phyloP scores from a whole-genome alignment of 2,797 vertebrate species.

The Gallirallus australis region DNA sequence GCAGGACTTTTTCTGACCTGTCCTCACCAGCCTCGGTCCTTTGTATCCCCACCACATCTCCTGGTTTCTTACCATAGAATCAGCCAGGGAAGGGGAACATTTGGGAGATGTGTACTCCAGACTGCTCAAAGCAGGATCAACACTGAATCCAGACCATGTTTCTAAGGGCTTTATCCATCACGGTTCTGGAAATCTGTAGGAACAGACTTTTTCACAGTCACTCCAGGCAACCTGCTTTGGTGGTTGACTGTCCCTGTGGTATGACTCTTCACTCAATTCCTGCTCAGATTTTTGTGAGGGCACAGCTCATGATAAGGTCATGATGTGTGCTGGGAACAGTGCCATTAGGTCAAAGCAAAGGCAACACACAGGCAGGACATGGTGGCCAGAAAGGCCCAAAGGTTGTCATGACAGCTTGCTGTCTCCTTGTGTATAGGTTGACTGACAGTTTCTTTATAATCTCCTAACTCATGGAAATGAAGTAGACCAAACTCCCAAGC shows the following conservation, averaged over 20 bases:
- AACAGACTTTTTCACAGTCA: background rate
- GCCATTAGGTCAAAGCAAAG: background rate
- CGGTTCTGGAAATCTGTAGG: background rate
- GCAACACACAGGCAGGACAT: accelerated
- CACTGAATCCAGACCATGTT: background rate
- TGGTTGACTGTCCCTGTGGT: background rate
- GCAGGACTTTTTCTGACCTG: background rate
- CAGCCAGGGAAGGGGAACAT: background rate
- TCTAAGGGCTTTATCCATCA: background rate
- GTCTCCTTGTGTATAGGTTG: background rate
- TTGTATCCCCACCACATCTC: background rate
- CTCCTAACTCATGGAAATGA: background rate
- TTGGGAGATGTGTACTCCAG: background rate
- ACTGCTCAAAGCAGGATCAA: background rate
- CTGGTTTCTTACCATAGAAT: background rate
- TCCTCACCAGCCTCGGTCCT: background rate
- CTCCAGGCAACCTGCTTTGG: background rate
- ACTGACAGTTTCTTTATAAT: background rate
- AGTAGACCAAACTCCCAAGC: background rate
- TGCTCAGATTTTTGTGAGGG: background rate
- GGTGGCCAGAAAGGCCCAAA: background rate
- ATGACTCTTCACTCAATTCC: background rate
- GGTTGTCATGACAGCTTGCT: background rate
- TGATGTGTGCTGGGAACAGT: background rate
- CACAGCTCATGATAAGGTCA: background rate